Evolutionary conservation across 2,797 vertebrate genomes (phyloP).

Genomic region (Vultur gryphus): DNA sequence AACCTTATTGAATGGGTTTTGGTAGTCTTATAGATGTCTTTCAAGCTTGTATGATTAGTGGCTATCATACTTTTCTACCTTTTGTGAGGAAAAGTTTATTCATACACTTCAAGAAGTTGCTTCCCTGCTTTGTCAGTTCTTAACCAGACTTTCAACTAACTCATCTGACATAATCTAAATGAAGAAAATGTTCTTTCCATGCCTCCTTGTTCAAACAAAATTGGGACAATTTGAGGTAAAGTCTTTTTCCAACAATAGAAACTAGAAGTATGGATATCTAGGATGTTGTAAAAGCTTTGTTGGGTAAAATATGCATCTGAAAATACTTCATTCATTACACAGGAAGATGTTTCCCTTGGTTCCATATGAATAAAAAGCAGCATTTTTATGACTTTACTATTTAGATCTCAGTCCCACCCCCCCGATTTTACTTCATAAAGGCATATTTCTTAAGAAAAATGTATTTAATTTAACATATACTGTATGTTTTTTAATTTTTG

Average conservation of each 20-base stretch:
- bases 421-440: not conserved
- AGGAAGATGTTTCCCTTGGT: not conserved
- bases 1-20: not conserved
- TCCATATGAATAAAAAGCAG: not conserved
- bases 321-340: not conserved
- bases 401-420: not conserved
- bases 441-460: not conserved
- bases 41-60: not conserved
- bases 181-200: not conserved
- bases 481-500: not conserved
- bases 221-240: not conserved
- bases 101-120: not conserved
- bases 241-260: not conserved
- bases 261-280: not conserved
- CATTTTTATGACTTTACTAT: not conserved
- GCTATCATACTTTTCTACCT: not conserved
- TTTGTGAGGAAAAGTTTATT: not conserved
- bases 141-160: not conserved
- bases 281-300: not conserved
- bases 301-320: not conserved
- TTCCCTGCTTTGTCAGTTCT: not conserved
- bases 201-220: not conserved
- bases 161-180: not conserved
- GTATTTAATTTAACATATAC: not conserved
- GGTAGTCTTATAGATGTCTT: fast-evolving